A percentile compares a stretch with the other conserved stretches of the same genome.
Evolutionary conservation across 1,140 invertebrate species (phyloP).

Genomic region (Drosophila pallidifrons): DNA sequence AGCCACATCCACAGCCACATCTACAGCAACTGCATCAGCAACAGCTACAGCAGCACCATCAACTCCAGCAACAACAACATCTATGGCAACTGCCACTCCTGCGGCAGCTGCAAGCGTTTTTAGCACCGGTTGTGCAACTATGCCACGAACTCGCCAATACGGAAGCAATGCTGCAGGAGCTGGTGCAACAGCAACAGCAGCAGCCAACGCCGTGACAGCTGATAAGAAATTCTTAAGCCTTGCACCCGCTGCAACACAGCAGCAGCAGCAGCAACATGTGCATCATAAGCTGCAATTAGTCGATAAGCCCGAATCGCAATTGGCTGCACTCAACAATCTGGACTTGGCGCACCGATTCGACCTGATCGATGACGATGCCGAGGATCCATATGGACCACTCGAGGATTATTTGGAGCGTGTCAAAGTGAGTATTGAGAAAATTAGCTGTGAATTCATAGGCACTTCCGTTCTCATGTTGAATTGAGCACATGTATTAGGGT

Average conservation of each 20-base stretch:
- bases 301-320: conserved; percentile 71
- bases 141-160: conserved; percentile 80
- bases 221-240: conserved; percentile 78
- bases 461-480: conserved; percentile 32
- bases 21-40: conserved; percentile 23
- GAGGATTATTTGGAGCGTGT: conserved; percentile 82
- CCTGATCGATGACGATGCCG: conserved; percentile 75
- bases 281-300: conserved; percentile 78
- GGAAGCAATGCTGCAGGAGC: conserved; percentile 59
- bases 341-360: conserved; percentile 77
- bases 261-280: conserved; percentile 37
- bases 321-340: conserved; percentile 76
- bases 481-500: conserved; percentile 13
- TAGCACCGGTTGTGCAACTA: conserved; percentile 82
- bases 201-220: conserved; percentile 72
- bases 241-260: conserved; percentile 47
- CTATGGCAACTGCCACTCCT: conserved; percentile 39
- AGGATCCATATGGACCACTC: conserved; percentile 77
- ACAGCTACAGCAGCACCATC: conserved; percentile 37
- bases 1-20: conserved; percentile 37
- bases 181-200: conserved; percentile 6
- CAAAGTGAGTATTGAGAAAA: conserved; percentile 66
- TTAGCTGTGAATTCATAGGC: conserved; percentile 20
- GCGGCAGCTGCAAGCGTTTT: conserved; percentile 63
- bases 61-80: conserved; percentile 41